Evolutionary conservation across 2,113 vertebrate species (phyloP).

Genomic region (Equus przewalskii): DNA sequence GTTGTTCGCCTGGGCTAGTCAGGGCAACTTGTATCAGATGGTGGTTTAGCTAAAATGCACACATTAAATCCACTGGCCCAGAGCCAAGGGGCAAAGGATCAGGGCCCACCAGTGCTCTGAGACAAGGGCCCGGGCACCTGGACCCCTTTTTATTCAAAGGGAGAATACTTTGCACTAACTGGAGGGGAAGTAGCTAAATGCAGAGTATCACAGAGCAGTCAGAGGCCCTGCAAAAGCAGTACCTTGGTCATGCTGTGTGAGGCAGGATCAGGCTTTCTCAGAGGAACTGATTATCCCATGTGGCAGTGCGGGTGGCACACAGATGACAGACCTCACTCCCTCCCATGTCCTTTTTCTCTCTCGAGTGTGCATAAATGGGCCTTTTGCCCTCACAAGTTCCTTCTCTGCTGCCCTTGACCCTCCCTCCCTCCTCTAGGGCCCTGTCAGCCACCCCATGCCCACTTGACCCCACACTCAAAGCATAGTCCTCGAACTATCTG

Average conservation of each 20-base stretch:
- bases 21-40: background rate
- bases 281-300: background rate
- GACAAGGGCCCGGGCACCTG: background rate
- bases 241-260: background rate
- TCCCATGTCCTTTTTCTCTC: background rate
- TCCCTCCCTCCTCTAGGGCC: background rate
- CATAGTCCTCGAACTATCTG: background rate
- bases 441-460: background rate
- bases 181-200: background rate
- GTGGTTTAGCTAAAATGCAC: background rate
- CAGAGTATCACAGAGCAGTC: background rate
- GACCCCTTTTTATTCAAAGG: background rate
- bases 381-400: background rate
- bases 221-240: background rate
- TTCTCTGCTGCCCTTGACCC: background rate
- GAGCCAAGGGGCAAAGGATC: background rate
- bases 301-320: no score
- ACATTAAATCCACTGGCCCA: background rate
- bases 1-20: background rate
- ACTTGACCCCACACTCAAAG: background rate
- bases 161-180: background rate
- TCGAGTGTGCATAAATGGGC: background rate
- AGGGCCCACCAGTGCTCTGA: background rate
- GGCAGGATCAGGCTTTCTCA: background rate
- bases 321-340: background rate